Percentiles rank a stretch among this genome's conserved stretches.
Conservation (phyloP, 2,113 vertebrate species). For the Canis aureus region DNA sequence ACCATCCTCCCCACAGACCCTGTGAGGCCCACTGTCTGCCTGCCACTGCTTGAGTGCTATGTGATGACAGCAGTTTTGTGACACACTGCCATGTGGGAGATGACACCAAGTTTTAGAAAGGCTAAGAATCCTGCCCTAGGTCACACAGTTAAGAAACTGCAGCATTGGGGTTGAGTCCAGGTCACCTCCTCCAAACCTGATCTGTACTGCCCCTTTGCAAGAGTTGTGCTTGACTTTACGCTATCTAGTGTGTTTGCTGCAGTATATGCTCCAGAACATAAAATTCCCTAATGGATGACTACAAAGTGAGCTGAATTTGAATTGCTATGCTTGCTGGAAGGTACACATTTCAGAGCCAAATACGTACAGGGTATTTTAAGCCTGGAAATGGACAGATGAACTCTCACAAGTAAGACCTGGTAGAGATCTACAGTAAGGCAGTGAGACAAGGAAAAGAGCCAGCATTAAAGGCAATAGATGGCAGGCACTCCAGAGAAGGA, state of each 20-base stretch:
- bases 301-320: background rate
- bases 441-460: background rate
- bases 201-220: background rate
- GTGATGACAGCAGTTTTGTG: no score
- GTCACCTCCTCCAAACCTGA: background rate
- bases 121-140: background rate
- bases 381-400: background rate
- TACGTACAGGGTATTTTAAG: background rate
- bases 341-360: background rate
- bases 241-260: background rate
- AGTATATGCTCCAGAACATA: background rate
- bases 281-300: background rate
- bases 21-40: background rate
- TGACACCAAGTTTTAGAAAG: background rate
- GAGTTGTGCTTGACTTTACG: background rate
- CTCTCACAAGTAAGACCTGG: background rate
- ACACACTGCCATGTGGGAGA: background rate
- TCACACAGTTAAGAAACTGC: background rate
- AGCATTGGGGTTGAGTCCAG: background rate
- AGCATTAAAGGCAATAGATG: background rate
- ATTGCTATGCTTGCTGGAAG: background rate
- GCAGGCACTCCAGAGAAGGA: background rate
- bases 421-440: background rate
- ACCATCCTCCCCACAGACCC: background rate
- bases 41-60: background rate